Base-by-base conservation (phyloP, 2,113 vertebrate species). In the Willisornis vidua region DNA sequence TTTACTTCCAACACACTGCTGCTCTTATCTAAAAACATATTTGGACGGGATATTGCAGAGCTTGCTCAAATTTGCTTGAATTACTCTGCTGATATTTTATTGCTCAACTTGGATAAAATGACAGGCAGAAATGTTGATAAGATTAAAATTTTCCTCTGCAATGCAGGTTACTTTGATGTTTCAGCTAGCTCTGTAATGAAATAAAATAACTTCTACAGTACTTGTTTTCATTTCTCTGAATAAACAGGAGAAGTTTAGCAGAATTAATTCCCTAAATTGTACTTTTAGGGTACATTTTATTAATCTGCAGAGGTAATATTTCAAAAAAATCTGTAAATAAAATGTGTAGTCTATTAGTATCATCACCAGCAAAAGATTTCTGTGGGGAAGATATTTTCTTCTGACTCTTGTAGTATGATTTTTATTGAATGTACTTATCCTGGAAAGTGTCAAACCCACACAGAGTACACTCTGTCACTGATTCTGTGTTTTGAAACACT, bases 31-130 rank as follows among this genome's bases (percentile, higher is more conserved):
- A 95, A 97, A 96, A 97, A 89, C 74, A 89, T 85, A 96, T 94
- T 97, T 96, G 94, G 96, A 94, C 90, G 87, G 92, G 91, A 94
- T 97, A 94, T 78, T 95, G 89, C 90, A 94, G 93, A 93, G 89
- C 87, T 97, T 97, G 93, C 94, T 96, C 91, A 94, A 95, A 97
- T 95, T 94, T 97, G 71, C 89, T 94, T 96, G 92, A 96, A 93
- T 96, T 94, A 92, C 86, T 94, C 70, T 93, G 92, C 88, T 0
- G 96, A 94, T 96, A 80, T 75, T 94, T 94, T 94, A 96, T 94
- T 96, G 83, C 93, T 89, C 58, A 48, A 81, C 86, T 96, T 85
- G 89, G 87, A 96, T 91, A 94, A 97, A 96, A 95, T 97, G 96
- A 96, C 93, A 93, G 93, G 89, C 90, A 96, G 89, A 97, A 96